Evolutionary conservation across 1,140 invertebrate species (phyloP), one percentile per base, ranked within the genome.

Genomic region (Ips nitidus): DNA sequence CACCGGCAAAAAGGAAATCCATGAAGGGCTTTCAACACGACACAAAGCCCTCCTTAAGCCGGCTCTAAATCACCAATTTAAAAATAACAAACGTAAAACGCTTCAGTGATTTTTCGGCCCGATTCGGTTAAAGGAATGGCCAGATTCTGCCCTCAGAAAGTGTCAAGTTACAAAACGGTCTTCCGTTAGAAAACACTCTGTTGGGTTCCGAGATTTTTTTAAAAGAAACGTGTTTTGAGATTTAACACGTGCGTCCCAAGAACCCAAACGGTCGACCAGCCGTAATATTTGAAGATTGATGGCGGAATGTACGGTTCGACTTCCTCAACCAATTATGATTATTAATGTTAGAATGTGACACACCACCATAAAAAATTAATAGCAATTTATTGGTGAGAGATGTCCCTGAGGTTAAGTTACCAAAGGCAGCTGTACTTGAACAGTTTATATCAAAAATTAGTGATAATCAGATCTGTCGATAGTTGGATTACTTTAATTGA

Each of bases 101-200:
- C 67, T 67, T 55, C 71, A 72, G 67, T 74, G 73, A 67, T 70
- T 74, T 72, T 72, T 61, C 69, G 70, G 66, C 70, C 71, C 71
- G 57, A 39, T 62, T 69, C 52, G 63, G 58, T 53, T 43, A 62
- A 58, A 69, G 68, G 66, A 72, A 73, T 71, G 70, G 70, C 72
- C 70, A 73, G 52, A 64, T 53, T 69, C 40, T 57, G 61, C 60
- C 66, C 64, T 69, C 66, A 69, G 42, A 72, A 65, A 72, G 71
- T 72, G 71, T 72, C 71, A 72, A 7, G 71, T 72, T 72, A 72
- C 71, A 72, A 64, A 72, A 68, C 66, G 66, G 52, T 56, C 68
- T 64, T 64, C 61, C 68, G 68, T 57, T 70, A 63, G 41, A 58
- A 45, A 50, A 50, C 38, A 63, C 61, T 52, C 45, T 8, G 5